Evolutionary conservation across 2,888 invertebrate species (phyloP), one percentile per base, ranked within the genome.

Genomic region (Drosophila subquinaria): DNA sequence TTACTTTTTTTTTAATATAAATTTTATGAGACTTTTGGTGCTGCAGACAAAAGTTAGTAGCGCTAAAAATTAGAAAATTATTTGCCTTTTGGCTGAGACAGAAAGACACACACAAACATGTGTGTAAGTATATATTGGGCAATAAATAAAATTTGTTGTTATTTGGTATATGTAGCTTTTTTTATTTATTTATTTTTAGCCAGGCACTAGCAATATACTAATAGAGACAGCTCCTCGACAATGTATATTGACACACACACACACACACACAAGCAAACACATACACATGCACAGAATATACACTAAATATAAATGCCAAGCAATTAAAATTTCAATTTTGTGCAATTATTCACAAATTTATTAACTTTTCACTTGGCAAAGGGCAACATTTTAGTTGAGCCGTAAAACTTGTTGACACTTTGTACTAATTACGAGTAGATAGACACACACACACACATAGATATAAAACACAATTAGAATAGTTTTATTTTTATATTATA

Each of bases 141-240:
- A 90, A 88, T 88, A 90, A 88, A 88, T 88, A 86, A 86, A 88
- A 89, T 77, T 90, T 88, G 86, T 90, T 90, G 90, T 90, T 90
- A 79, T 82, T 73, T 65, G 40, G 55, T 62, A 66, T 66, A 82
- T 69, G 59, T 77, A 45, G 67, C 23, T 70, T 76, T 70, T 76
- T 81, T 78, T 74, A 79, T 82, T 82, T 90, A 77, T 79, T 75
- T 90, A 90, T 86, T 90, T 90, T 86, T 85, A 90, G 90, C 74
- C 67, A 77, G 82, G 82, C 88, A 88, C 85, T 84, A 83, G 77
- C 76, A 67, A 80, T 69, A 80, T 69, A 57, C 69, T 79, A 73
- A 74, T 71, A 79, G 70, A 78, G 70, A 86, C 70, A 83, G 75
- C 62, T 77, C 33, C 68, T 73, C 64, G 79, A 74, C 63, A 76